phyloP scores from a whole-genome alignment of 2,888 invertebrate genomes.

The Muscina levida region DNA sequence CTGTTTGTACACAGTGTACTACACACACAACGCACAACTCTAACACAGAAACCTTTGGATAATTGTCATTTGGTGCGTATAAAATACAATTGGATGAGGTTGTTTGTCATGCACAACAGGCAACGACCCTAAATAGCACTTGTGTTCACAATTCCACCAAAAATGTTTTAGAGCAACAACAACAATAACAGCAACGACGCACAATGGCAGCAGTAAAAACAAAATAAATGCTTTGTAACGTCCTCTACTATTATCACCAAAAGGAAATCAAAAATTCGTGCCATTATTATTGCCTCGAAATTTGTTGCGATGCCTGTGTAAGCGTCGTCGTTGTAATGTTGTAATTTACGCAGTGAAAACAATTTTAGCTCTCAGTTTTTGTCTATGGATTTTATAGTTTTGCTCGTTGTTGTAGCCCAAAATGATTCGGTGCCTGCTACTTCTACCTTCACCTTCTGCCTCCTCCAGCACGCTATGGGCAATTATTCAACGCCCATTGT shows the following conservation, averaged over 20 bases:
- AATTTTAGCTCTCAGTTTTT: constrained; percentile 10
- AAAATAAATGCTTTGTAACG: constrained; percentile 8
- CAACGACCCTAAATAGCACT: constrained; percentile 43
- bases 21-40: background rate
- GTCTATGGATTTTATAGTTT: background rate
- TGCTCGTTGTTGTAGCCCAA: background rate
- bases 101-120: constrained; percentile 35
- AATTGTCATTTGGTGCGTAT: constrained; percentile 60
- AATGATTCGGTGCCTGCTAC: background rate
- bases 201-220: background rate
- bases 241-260: constrained; percentile 38
- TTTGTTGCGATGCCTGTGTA: constrained; percentile 15
- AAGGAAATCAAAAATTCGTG: constrained; percentile 51
- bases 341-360: constrained; percentile 50
- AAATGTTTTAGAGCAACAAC: background rate
- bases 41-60: constrained; percentile 38
- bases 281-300: constrained; percentile 27
- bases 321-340: constrained; percentile 35
- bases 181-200: background rate
- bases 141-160: constrained; percentile 31
- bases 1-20: too few species aligned
- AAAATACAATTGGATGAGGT: constrained; percentile 61
- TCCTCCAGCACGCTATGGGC: too few species aligned
- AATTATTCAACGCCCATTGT: constrained; percentile 54
- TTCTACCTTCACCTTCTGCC: background rate